Evolutionary conservation across 2,797 vertebrate species (phyloP), one percentile per base, ranked within the genome.

Genomic region (Oryzias dopingdopingensis): DNA sequence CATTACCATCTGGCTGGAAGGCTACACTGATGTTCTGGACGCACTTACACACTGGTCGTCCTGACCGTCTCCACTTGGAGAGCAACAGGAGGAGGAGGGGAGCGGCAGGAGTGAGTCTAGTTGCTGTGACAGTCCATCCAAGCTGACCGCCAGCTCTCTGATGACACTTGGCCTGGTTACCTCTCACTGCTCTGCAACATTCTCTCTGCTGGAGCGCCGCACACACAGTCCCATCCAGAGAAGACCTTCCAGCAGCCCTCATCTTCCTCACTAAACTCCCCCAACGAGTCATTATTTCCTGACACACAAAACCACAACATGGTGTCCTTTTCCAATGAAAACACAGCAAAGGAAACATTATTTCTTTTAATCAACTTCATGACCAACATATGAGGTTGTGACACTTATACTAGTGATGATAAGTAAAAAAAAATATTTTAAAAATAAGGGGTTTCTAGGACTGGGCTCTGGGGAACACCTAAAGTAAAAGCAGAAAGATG

Each of bases 111-210:
- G 41, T 77, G 79, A 82, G 74, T 74, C 71, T 42, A 82, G 79
- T 68, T 48, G 48, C 82, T 82, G 62, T 84, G 86, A 86, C 88
- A 84, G 79, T 77, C 74, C 76, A 17, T 89, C 82, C 84, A 82
- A 77, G 74, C 67, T 84, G 84, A 83, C 86, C 81, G 80, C 84
- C 82, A 83, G 85, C 86, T 49, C 75, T 87, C 83, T 82, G 80
- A 70, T 88, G 86, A 84, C 88, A 88, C 85, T 85, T 88, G 87
- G 86, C 88, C 88, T 84, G 88, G 84, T 88, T 89, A 83, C 85
- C 67, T 64, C 83, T 80, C 78, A 65, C 72, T 76, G 75, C 80
- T 72, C 75, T 72, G 70, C 82, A 80, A 82, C 81, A 84, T 84
- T 84, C 78, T 78, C 80, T 86, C 86, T 56, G 62, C 63, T 72